Base-by-base conservation (phyloP, 2,888 invertebrate species). In the Caenorhabditis sp. region DNA sequence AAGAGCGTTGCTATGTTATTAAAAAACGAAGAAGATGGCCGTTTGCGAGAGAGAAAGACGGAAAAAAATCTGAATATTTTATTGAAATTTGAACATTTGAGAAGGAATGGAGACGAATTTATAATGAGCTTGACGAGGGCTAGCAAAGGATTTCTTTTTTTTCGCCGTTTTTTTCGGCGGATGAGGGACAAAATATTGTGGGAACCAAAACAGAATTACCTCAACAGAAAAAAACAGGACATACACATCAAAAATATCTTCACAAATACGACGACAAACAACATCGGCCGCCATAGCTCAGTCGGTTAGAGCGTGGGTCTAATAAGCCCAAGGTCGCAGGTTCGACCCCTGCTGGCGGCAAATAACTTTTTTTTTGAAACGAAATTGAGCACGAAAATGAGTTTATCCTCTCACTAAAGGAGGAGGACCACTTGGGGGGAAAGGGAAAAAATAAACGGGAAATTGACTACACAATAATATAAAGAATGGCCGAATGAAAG, bases 311-410 rank as follows among this genome's bases (percentile, higher is more conserved):
- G 84, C 84, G 84, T 84, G 81, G 84, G 84, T 84, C 84, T 83
- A 82, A 85, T 84, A 85, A 85, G 84, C 84, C 84, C 83, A 85
- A 84, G 85, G 85, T 84, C 83, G 78, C 82, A 83, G 84, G 83
- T 84, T 84, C 84, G 84, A 85, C 82, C 84, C 83, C 85, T 85
- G 80, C 80, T 81, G 80, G 81, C 81, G 84, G 84, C 85, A 85
- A 83, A 43, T 17, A 43, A 43, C 14, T 43, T 43, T 43, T 43
- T 43, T 17, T 43, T 43, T 43, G 43, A 43, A 43, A 43, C 12
- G 17, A 43, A 43, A 43, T 43, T 43, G 43, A 43, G 17, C 17
- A 10, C 43, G 43, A 43, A 43, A 43, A 43, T 43, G 43, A 43
- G 43, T 10, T 43, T 43, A 43, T 43, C 43, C 17, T 17, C 31